These are phyloP conservation scores for Aegithalos caudatus DNA, from an alignment of 2,113 vertebrate species.

Conservation along the genomic window DNA sequence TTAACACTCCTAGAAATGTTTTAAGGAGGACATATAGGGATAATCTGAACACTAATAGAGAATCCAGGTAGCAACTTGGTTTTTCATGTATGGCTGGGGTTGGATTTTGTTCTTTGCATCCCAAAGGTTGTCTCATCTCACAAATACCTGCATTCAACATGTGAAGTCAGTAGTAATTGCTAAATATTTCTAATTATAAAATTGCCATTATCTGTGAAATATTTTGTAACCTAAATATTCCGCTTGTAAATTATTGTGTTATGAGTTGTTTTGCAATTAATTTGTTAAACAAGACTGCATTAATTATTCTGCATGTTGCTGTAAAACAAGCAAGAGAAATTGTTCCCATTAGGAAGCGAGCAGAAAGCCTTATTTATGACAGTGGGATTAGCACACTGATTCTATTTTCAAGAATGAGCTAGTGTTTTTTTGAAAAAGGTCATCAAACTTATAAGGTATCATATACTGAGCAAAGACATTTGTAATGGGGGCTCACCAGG, in stretches of 20 bases:
- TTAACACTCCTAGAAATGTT: background rate
- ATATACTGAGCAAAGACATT: background rate
- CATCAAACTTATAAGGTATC: background rate
- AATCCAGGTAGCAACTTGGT: background rate
- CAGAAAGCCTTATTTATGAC: background rate
- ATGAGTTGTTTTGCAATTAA: background rate
- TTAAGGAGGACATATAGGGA: no score
- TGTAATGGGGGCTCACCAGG: fast-evolving
- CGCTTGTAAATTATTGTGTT: background rate
- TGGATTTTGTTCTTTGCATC: background rate
- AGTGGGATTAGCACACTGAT: background rate
- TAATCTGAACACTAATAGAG: background rate
- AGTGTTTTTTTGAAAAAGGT: background rate
- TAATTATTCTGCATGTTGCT: background rate
- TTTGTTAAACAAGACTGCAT: background rate
- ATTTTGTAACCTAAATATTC: background rate
- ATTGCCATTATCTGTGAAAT: background rate
- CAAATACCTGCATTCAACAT: background rate
- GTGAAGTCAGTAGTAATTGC: background rate
- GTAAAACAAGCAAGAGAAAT: background rate
- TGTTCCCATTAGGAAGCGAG: background rate
- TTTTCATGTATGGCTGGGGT: background rate
- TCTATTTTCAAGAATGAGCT: background rate
- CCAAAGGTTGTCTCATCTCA: background rate
- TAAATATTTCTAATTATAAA: background rate